Percentiles rank a stretch among this genome's conserved stretches.
These are phyloP conservation scores for Mastigias papua DNA, from an alignment of 30 jellyfish, hydroid and myxozoan species.

Conservation along the genomic window DNA sequence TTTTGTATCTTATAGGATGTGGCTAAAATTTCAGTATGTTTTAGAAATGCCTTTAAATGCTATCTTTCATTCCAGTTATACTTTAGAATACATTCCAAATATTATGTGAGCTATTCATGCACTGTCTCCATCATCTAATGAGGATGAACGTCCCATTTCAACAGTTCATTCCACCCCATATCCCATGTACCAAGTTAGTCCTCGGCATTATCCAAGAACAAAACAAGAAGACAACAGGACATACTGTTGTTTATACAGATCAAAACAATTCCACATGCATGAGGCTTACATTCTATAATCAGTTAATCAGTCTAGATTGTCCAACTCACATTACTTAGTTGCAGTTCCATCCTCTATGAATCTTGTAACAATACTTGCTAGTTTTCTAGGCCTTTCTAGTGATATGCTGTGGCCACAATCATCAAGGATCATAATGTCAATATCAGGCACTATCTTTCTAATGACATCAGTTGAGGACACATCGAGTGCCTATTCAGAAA, in stretches of 20 bases:
- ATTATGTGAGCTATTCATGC: too few relatives aligned
- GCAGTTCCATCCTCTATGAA: conserved; percentile 35
- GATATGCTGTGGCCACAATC: conserved; percentile 82
- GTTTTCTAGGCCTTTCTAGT: conserved; percentile 80
- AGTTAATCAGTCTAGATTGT: not conserved
- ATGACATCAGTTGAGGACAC: conserved; percentile 66
- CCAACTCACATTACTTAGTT: not conserved
- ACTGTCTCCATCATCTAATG: too few relatives aligned
- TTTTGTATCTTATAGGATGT: too few relatives aligned
- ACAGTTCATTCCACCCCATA: not conserved
- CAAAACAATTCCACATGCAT: too few relatives aligned
- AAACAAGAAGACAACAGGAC: not conserved
- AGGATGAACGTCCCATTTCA: too few relatives aligned
- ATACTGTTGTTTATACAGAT: too few relatives aligned
- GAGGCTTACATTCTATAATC: too few relatives aligned
- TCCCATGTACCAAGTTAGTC: not conserved
- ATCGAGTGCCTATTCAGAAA: conserved; percentile 73
- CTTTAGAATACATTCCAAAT: too few relatives aligned
- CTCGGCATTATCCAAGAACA: not conserved
- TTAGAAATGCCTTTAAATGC: too few relatives aligned
- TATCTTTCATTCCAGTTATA: too few relatives aligned
- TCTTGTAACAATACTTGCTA: conserved; percentile 67
- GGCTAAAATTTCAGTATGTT: too few relatives aligned
- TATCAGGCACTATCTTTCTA: conserved; percentile 59
- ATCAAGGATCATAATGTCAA: conserved; percentile 59